Evolutionary conservation across 2,888 invertebrate genomes (phyloP).

Genomic region (Tachina lurida): DNA sequence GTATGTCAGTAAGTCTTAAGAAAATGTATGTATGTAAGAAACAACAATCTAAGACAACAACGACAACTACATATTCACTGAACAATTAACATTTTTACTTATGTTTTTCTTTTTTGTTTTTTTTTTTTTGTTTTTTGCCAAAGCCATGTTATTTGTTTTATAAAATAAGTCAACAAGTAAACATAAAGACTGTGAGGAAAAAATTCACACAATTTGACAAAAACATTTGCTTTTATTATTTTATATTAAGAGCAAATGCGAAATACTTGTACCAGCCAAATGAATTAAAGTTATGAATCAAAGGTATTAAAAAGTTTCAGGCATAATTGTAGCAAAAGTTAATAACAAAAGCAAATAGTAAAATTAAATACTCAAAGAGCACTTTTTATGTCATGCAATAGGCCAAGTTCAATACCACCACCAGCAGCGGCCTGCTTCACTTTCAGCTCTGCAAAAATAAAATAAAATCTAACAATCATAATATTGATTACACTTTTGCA

Average conservation of each 20-base stretch:
- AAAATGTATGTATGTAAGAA: slow-evolving; percentile 18
- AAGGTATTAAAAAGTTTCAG: slow-evolving; percentile 24
- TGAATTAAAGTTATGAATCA: slow-evolving; percentile 21
- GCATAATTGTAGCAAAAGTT: slow-evolving; percentile 22
- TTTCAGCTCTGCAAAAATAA: not conserved
- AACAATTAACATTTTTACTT: slow-evolving; percentile 72
- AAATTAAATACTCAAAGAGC: slow-evolving; percentile 20
- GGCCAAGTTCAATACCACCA: slow-evolving; percentile 66
- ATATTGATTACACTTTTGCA: slow-evolving; percentile 23
- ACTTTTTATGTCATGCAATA: slow-evolving; percentile 56
- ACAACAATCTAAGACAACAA: slow-evolving; percentile 51
- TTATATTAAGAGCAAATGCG: slow-evolving; percentile 28
- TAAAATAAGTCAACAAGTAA: slow-evolving; percentile 43
- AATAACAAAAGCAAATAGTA: slow-evolving; percentile 14
- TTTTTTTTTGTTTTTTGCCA: slow-evolving; percentile 9
- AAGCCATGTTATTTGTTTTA: slow-evolving; percentile 54
- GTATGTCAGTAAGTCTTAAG: slow-evolving; percentile 69
- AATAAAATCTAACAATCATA: not conserved
- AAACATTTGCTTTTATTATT: slow-evolving; percentile 53
- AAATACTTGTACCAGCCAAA: slow-evolving; percentile 9
- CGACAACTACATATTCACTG: slow-evolving; percentile 53
- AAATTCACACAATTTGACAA: slow-evolving; percentile 63
- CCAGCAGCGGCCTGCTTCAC: not conserved
- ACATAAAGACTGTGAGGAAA: slow-evolving; percentile 31
- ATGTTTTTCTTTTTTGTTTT: slow-evolving; percentile 36